Base-by-base conservation (phyloP, 2,113 vertebrate genomes). In the Malurus alboscapulatus region DNA sequence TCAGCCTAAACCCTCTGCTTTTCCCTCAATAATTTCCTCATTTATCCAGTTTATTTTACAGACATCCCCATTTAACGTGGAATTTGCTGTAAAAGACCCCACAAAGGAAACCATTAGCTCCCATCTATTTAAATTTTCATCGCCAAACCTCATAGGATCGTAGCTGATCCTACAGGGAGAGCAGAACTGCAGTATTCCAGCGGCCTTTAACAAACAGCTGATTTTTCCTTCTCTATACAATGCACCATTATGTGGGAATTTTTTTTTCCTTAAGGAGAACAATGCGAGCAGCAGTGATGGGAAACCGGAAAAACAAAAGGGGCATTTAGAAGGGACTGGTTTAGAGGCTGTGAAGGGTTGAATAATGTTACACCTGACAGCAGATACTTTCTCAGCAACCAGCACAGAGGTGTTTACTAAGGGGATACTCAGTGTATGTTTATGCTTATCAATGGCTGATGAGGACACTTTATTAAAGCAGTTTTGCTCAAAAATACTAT, bases 141-240 rank as follows among this genome's bases (percentile, higher is more conserved):
- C 26, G n/a, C 82, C 85, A 57, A 90, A 92, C 86, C 84, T 84
- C n/a, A n/a, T n/a, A n/a, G n/a, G n/a, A n/a, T n/a, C 26, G 13
- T 9, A 73, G 92, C 93, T 59, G 71, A 95, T 72, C 90, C 78
- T 26, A 95, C 40, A 53, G 55, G 74, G 82, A 89, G 82, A 90
- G 88, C 9, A 1, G 71, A 86, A 48, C 90, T 21, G 67, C 75
- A 66, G 32, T 89, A 72, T 47, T 38, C 77, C 90, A 90, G 84
- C 25, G 51, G 58, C 84, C 42, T 95, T 32, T 55, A 81, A 97
- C 97, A 97, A 97, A 96, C 90, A 94, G 94, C 92, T 91, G 96
- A 94, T 97, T 97, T 97, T 97, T 96, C 95, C 92, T 94, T 84
- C 78, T 81, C 78, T 84, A 76, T 86, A 98, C 97, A 98, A 98